phyloP scores from a whole-genome alignment of 2,888 invertebrate species.

The Tetropium fuscum region DNA sequence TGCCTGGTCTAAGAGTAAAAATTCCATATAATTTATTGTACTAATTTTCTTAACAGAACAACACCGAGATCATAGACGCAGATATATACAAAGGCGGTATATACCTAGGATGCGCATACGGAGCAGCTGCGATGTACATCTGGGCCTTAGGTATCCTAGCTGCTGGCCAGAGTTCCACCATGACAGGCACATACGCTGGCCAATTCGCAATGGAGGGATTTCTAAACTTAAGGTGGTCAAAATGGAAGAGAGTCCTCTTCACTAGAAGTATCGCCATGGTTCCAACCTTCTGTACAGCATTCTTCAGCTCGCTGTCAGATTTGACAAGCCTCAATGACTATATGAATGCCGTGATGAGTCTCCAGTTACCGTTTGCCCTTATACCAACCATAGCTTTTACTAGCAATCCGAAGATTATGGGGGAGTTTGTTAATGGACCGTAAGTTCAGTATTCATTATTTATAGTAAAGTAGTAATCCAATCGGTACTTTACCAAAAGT shows the following conservation, averaged over 20 bases:
- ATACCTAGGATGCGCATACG: conserved; percentile 82
- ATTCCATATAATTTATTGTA: too few species aligned
- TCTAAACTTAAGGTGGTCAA: conserved; percentile 84
- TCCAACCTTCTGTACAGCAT: conserved; percentile 78
- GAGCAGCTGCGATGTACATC: conserved; percentile 82
- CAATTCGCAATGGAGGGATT: conserved; percentile 93
- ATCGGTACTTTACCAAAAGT: background rate
- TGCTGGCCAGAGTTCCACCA: conserved; percentile 87
- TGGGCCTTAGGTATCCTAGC: conserved; percentile 88
- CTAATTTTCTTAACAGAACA: conserved; percentile 65
- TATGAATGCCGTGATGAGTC: conserved; percentile 87
- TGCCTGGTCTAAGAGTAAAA: too few species aligned
- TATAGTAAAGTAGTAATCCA: background rate
- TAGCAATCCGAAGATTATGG: conserved; percentile 83
- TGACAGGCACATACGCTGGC: conserved; percentile 88
- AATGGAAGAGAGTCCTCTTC: conserved; percentile 86
- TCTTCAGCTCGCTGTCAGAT: conserved; percentile 75
- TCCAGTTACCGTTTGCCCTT: conserved; percentile 89
- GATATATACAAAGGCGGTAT: conserved; percentile 82
- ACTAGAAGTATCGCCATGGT: conserved; percentile 87
- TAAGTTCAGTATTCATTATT: conserved; percentile 64
- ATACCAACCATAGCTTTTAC: conserved; percentile 90
- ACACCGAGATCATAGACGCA: conserved; percentile 70
- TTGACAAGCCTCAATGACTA: conserved; percentile 86
- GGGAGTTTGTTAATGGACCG: conserved; percentile 85